Evolutionary conservation across 2,797 vertebrate species (phyloP), one percentile per base, ranked within the genome.

Genomic region (Balearica regulorum): DNA sequence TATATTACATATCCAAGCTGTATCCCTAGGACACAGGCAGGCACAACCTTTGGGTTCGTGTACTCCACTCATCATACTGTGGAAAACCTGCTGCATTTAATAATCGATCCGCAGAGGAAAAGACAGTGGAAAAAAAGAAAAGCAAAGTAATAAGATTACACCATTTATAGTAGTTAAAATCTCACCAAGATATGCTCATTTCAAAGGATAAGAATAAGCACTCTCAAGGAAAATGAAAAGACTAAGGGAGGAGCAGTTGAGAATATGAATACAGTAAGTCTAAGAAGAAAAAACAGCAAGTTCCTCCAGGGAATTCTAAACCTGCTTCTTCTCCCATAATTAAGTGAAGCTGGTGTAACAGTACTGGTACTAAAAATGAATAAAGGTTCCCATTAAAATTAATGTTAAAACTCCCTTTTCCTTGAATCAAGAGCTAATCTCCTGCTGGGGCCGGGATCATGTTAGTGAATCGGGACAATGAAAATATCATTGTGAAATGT

Each of bases 321-420:
- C 90, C 78, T 96, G 87, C 79, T 95, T 92, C 90, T 95, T 87
- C 84, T 96, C 69, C 71, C 79, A 62, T 92, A 95, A 95, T 92
- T 89, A 95, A 94, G 66, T 81, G 85, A 93, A 92, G 61, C 72
- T 81, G 66, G 78, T 87, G 15, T 75, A 93, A 92, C 84, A 93
- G 78, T 19, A 55, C 57, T 54, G 86, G 83, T 94, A 88, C 82
- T 93, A 92, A 94, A 94, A 93, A 92, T 78, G 72, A 95, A 90
- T 62, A 93, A 91, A 94, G 43, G 65, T 43, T 89, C 25, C 1
- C 64, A 92, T 73, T 96, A 91, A 92, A 90, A 96, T 61, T 26
- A 84, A 87, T 82, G 80, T 73, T 77, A 94, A 87, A 93, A 77
- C 22, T 81, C 31, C 14, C 43, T 89, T 82, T 94, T 58, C 49